These are phyloP conservation scores for Lepidonotus clava DNA, from an alignment of 2,888 invertebrate species.

Conservation along the genomic window DNA sequence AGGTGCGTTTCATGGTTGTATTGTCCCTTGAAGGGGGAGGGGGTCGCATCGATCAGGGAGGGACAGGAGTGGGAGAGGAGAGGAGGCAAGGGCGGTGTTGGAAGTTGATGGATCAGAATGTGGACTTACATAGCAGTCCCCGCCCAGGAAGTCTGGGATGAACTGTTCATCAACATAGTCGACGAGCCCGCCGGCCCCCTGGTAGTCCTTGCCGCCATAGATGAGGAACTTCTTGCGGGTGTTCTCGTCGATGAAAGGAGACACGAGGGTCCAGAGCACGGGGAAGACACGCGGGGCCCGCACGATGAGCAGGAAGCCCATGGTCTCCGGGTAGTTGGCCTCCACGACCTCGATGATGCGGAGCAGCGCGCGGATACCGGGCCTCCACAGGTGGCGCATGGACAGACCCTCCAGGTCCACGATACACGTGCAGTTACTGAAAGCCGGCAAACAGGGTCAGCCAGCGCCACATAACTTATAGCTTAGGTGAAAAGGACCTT, in stretches of 20 bases:
- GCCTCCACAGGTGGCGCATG: conserved; percentile 97
- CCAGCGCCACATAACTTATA: too few relatives aligned
- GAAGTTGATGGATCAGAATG: too few relatives aligned
- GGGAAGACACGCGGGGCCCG: conserved; percentile 96
- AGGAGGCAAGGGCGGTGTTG: too few relatives aligned
- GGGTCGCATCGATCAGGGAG: too few relatives aligned
- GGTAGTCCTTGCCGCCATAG: conserved; percentile 93
- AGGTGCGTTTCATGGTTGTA: too few relatives aligned
- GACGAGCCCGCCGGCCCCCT: conserved; percentile 88
- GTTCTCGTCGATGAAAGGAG: conserved; percentile 96
- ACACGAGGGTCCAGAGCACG: conserved; percentile 96
- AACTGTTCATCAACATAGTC: conserved; percentile 92
- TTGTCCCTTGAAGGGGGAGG: too few relatives aligned
- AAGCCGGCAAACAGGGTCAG: too few relatives aligned
- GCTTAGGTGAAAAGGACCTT: too few relatives aligned
- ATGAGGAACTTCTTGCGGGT: conserved; percentile 95
- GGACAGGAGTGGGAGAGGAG: too few relatives aligned
- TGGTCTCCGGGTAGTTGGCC: conserved; percentile 96
- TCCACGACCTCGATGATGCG: conserved; percentile 91
- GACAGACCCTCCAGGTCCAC: conserved; percentile 96
- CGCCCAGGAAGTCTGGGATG: conserved; percentile 96
- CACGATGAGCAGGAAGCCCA: conserved; percentile 94
- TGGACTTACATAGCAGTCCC: conserved; percentile 89
- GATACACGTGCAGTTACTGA: conserved; percentile 91
- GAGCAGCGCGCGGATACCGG: conserved; percentile 87